These are phyloP conservation scores for Sebastes steindachneri DNA, from an alignment of 2,797 vertebrate species.

Conservation along the genomic window DNA sequence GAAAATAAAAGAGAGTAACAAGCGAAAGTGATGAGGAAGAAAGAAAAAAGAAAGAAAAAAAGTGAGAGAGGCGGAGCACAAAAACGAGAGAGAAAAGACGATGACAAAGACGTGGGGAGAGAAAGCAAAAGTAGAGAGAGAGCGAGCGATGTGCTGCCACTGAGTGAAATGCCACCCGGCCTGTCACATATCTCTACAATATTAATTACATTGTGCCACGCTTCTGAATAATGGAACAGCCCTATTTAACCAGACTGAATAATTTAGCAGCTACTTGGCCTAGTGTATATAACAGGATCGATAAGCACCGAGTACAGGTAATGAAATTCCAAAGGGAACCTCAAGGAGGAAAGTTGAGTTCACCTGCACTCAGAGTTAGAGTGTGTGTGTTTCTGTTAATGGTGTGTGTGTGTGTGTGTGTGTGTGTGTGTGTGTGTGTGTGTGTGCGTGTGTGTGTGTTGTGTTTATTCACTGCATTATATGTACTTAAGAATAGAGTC, in stretches of 20 bases:
- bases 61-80: slow-evolving; percentile 8
- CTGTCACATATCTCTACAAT: slow-evolving; percentile 86
- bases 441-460: not conserved
- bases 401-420: not conserved
- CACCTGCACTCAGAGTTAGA: slow-evolving; percentile 42
- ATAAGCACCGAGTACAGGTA: slow-evolving; percentile 81
- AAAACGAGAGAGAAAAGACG: not conserved
- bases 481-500: slow-evolving; percentile 11
- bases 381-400: not conserved
- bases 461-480: slow-evolving; percentile 15
- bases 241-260: slow-evolving; percentile 88
- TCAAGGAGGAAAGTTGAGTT: slow-evolving; percentile 62
- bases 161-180: slow-evolving; percentile 78
- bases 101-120: slow-evolving; percentile 24
- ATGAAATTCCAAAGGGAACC: slow-evolving; percentile 79
- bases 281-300: slow-evolving; percentile 85
- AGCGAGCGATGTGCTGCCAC: slow-evolving; percentile 63
- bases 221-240: slow-evolving; percentile 86
- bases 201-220: slow-evolving; percentile 87
- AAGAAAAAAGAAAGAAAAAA: not conserved
- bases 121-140: slow-evolving; percentile 44
- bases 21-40: not conserved
- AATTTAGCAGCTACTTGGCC: slow-evolving; percentile 83
- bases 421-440: not conserved
- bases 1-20: not conserved